Percentiles rank a stretch among this genome's conserved stretches.
These are phyloP conservation scores for Lepus townsendii DNA, from an alignment of 2,797 vertebrate genomes.

Conservation along the genomic window DNA sequence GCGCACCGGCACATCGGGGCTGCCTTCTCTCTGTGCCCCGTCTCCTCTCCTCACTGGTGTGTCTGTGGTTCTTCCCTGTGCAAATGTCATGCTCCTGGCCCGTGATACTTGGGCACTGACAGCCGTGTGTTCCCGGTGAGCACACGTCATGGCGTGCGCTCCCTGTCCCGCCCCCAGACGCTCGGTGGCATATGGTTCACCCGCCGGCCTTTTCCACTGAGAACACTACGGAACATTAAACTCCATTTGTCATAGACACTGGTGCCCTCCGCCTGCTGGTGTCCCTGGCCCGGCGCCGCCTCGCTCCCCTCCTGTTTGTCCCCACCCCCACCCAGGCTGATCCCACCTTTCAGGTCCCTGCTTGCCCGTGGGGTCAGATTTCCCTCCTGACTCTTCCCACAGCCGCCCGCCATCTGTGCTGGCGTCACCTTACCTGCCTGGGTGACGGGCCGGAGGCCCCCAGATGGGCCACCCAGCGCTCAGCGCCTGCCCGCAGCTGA, in stretches of 20 bases:
- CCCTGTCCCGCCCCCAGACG: neutral
- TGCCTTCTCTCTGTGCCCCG: neutral
- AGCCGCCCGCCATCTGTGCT: constrained; percentile 73
- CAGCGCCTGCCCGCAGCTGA: neutral
- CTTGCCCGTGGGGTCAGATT: constrained; percentile 45
- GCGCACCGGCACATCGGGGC: fast-evolving
- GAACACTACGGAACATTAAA: constrained; percentile 87
- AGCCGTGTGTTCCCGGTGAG: neutral
- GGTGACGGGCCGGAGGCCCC: neutral
- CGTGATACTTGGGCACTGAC: neutral
- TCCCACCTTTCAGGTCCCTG: neutral
- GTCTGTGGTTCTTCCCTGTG: constrained; percentile 47
- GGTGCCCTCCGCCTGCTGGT: constrained; percentile 44
- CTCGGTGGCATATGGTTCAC: constrained; percentile 80
- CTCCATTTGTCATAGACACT: constrained; percentile 77
- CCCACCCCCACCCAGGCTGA: neutral
- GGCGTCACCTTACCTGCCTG: constrained; percentile 73
- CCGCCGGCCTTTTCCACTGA: constrained; percentile 72
- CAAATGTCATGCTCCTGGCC: neutral
- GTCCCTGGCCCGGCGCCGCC: neutral
- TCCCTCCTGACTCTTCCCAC: constrained; percentile 66
- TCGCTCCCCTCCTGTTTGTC: neutral
- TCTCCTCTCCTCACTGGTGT: neutral
- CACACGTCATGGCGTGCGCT: constrained; percentile 7
- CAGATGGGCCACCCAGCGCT: neutral